Evolutionary conservation across 37 sponge, comb jelly and placozoan species (phyloP).

Genomic region (Lycopodina hypogea): DNA sequence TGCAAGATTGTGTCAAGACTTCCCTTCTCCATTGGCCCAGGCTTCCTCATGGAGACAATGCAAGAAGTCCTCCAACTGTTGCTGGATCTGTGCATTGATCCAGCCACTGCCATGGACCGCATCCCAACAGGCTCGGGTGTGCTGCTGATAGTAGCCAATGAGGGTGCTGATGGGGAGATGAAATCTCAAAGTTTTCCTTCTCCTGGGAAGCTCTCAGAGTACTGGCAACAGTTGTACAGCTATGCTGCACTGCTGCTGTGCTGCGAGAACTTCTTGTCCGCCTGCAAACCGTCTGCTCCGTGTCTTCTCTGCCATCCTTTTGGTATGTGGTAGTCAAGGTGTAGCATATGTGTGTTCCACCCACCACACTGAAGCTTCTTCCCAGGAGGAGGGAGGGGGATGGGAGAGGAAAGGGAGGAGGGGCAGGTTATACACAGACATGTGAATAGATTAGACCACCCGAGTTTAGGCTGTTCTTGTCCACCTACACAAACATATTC

Average conservation of each 20-base stretch:
- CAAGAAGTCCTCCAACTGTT: conserved; percentile 48
- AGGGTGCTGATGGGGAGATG: not conserved
- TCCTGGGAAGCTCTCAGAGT: conserved; percentile 59
- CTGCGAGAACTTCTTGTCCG: conserved; percentile 79
- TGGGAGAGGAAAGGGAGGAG: too few relatives aligned
- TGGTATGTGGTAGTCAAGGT: conserved; percentile 29
- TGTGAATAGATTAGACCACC: too few relatives aligned
- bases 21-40: conserved; percentile 55
- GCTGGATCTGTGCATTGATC: conserved; percentile 50
- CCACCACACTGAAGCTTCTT: not conserved
- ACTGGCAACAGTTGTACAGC: conserved; percentile 47
- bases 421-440: too few relatives aligned
- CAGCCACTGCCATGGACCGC: conserved; percentile 22
- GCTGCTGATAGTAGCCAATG: not conserved
- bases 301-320: conserved; percentile 80
- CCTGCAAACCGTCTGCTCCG: conserved; percentile 55
- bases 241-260: conserved; percentile 43
- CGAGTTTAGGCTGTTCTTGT: too few relatives aligned
- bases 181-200: conserved; percentile 2
- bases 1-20: conserved; percentile 31
- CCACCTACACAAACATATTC: too few relatives aligned
- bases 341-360: not conserved
- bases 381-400: too few relatives aligned
- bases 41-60: conserved; percentile 49
- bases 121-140: conserved; percentile 50